Evolutionary conservation across 2,797 vertebrate genomes (phyloP).

Genomic region (Carduelis carduelis): DNA sequence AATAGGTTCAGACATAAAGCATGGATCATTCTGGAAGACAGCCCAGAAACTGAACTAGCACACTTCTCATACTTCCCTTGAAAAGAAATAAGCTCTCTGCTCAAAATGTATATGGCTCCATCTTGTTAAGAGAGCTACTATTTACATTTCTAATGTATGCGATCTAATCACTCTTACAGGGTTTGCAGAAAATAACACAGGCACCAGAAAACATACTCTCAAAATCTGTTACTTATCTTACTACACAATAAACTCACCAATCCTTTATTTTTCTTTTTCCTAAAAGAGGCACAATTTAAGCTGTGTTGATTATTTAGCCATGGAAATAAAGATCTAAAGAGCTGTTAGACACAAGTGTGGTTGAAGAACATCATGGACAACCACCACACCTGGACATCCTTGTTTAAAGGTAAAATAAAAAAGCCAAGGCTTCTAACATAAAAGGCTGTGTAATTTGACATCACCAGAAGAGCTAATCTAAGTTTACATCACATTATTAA

Average conservation of each 20-base stretch:
- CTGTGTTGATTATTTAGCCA: background rate
- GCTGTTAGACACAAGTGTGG: background rate
- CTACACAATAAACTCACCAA: background rate
- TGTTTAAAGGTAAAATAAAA: background rate
- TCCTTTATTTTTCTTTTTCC: background rate
- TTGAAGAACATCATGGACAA: background rate
- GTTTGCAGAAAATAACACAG: background rate
- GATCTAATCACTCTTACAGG: background rate
- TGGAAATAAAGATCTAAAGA: background rate
- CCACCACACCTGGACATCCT: background rate
- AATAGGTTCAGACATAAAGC: background rate
- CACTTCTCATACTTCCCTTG: background rate
- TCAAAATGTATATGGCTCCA: background rate
- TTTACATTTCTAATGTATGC: background rate
- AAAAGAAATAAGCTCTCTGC: background rate
- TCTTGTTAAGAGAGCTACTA: background rate
- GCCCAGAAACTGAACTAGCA: background rate
- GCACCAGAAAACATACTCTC: background rate
- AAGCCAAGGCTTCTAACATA: background rate
- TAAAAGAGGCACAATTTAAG: background rate
- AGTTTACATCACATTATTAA: background rate
- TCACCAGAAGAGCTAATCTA: background rate
- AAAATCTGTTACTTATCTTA: background rate
- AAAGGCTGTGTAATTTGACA: background rate
- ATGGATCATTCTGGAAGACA: background rate